phyloP scores from a whole-genome alignment of 1,140 invertebrate species.

The Zaprionus davidi region DNA sequence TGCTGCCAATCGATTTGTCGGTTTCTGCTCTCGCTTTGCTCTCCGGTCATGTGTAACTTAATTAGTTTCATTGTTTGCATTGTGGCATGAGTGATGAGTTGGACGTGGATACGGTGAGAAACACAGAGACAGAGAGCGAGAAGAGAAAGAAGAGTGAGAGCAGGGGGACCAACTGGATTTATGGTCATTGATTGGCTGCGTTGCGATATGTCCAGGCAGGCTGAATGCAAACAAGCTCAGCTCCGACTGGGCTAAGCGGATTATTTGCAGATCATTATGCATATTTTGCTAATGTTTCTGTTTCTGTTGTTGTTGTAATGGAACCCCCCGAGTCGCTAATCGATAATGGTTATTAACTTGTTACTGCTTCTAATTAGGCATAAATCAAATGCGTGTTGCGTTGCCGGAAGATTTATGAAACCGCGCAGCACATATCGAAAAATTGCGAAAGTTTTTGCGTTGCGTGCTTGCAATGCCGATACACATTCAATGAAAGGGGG shows the following conservation, averaged over 20 bases:
- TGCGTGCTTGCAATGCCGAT: conserved; percentile 7
- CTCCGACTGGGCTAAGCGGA: conserved; percentile 29
- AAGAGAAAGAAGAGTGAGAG: too few relatives aligned
- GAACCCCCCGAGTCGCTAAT: not conserved
- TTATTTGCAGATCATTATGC: conserved; percentile 52
- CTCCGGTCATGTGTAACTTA: conserved; percentile 51
- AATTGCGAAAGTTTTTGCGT: conserved; percentile 20
- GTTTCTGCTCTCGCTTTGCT: conserved; percentile 29
- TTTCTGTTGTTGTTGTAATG: not conserved
- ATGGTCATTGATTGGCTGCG: conserved; percentile 40
- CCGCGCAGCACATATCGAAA: conserved; percentile 3
- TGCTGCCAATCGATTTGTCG: conserved; percentile 45
- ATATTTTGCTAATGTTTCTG: conserved; percentile 23
- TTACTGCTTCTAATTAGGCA: conserved; percentile 51
- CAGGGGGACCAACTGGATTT: not conserved
- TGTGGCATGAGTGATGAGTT: conserved; percentile 18
- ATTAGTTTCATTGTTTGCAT: conserved; percentile 66
- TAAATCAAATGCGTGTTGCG: conserved; percentile 43
- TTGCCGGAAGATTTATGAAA: conserved; percentile 21
- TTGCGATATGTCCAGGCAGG: conserved; percentile 3
- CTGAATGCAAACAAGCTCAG: conserved; percentile 8
- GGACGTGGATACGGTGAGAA: not conserved
- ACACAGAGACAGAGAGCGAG: not conserved
- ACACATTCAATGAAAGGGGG: not conserved
- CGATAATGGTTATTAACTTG: conserved; percentile 53